phyloP scores from a whole-genome alignment of 2,888 invertebrate genomes.

The Pachydiplax longipennis region DNA sequence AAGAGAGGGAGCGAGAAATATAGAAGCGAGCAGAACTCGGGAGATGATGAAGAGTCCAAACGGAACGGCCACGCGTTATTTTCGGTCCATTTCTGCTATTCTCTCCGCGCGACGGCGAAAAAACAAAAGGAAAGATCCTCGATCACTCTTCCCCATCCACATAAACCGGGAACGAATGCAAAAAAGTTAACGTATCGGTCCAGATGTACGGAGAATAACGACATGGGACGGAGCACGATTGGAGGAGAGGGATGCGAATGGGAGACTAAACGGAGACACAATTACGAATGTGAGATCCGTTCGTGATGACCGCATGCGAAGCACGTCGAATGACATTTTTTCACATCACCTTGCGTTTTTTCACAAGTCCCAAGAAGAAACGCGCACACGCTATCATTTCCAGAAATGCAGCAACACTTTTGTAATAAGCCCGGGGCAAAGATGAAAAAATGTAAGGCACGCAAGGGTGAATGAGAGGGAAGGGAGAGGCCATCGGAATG shows the following conservation, averaged over 20 bases:
- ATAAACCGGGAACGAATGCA: not conserved
- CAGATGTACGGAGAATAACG: not conserved
- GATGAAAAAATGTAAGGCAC: not conserved
- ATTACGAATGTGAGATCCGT: not conserved
- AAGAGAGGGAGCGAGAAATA: not conserved
- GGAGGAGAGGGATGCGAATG: not conserved
- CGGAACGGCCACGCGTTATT: not conserved
- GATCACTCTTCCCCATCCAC: not conserved
- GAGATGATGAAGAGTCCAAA: not conserved
- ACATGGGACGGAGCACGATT: not conserved
- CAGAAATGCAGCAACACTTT: not conserved
- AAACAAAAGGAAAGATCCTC: not conserved
- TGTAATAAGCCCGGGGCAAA: not conserved
- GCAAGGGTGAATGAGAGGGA: not conserved
- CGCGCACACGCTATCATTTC: not conserved
- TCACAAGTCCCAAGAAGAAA: not conserved
- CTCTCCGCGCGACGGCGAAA: not conserved
- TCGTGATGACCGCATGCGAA: not conserved
- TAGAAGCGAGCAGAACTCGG: not conserved
- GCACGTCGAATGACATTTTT: not conserved
- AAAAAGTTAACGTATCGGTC: not conserved
- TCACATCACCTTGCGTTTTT: not conserved
- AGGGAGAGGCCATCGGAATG: not conserved
- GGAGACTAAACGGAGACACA: not conserved
- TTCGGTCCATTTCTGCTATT: not conserved